These are phyloP conservation scores for Phyllostomus hastatus DNA, from an alignment of 2,113 vertebrate genomes.

Conservation along the genomic window DNA sequence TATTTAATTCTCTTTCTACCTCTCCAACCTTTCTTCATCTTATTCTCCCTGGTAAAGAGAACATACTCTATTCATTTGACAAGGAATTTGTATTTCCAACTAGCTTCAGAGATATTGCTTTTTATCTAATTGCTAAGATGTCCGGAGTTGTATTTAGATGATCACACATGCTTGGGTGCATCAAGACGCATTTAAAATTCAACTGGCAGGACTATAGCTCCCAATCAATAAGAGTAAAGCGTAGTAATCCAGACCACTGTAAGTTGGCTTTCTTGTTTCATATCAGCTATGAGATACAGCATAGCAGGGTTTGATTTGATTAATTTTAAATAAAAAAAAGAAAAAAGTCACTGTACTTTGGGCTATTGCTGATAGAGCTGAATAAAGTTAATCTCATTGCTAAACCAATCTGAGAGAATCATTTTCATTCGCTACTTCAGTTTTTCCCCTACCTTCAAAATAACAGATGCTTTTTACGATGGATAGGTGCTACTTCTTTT, in stretches of 20 bases:
- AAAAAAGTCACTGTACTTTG: background rate
- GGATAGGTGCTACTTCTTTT: background rate
- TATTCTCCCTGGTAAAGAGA: background rate
- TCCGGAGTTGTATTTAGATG: conserved; percentile 32
- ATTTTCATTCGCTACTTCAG: conserved; percentile 29
- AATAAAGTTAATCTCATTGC: conserved; percentile 41
- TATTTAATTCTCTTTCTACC: background rate
- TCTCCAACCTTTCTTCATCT: background rate
- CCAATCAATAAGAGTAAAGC: background rate
- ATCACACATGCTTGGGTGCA: background rate
- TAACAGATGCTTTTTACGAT: conserved; percentile 3
- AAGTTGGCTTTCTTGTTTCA: conserved; percentile 5
- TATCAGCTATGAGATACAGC: background rate
- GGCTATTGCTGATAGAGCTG: background rate
- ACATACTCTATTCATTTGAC: conserved; percentile 3
- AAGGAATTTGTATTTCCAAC: conserved; percentile 1
- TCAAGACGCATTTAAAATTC: conserved; percentile 4
- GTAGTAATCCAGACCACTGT: background rate
- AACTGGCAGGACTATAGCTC: background rate
- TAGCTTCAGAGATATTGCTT: conserved; percentile 18
- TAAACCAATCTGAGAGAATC: background rate
- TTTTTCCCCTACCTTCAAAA: background rate
- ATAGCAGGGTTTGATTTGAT: conserved; percentile 17
- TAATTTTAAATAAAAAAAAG: conserved; percentile 59
- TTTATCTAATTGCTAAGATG: conserved; percentile 43